Evolutionary conservation across 2,888 invertebrate species (phyloP).

Genomic region (Melinaea menophilus): DNA sequence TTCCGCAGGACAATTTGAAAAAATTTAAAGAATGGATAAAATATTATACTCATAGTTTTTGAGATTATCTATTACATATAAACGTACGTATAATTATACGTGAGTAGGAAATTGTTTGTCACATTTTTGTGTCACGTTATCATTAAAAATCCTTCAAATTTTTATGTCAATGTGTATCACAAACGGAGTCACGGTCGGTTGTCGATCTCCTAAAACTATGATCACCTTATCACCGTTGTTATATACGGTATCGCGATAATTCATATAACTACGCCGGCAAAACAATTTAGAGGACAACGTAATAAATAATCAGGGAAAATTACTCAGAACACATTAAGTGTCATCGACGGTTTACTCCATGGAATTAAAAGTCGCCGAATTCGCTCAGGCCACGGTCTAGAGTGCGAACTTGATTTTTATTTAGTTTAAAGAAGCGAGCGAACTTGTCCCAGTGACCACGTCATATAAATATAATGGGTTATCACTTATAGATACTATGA

Average conservation of each 20-base stretch:
- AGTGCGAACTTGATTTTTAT: conserved; percentile 72
- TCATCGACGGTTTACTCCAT: conserved; percentile 13
- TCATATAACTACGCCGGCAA: conserved; percentile 40
- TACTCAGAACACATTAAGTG: not conserved
- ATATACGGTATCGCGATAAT: conserved; percentile 52
- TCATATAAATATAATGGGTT: conserved; percentile 65
- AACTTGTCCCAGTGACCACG: conserved; percentile 74
- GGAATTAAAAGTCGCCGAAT: conserved; percentile 39
- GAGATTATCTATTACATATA: conserved; percentile 3
- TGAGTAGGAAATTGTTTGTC: conserved; percentile 36
- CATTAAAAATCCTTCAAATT: conserved; percentile 61
- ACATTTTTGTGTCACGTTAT: conserved; percentile 61
- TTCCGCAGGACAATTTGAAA: no score
- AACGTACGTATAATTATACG: conserved; percentile 12
- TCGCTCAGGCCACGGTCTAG: conserved; percentile 58
- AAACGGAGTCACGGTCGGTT: conserved; percentile 74
- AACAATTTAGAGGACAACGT: conserved; percentile 32
- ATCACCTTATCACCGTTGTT: conserved; percentile 60
- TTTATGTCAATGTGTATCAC: conserved; percentile 51
- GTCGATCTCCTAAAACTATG: conserved; percentile 74
- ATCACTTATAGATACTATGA: conserved; percentile 16
- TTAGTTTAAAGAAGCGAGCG: conserved; percentile 66
- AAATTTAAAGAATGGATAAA: no score
- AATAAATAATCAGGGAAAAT: conserved; percentile 11
- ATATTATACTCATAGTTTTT: no score